Percentiles rank a stretch among this genome's conserved stretches.
Conservation (phyloP, 1,140 invertebrate genomes). For the Drosophila yakuba region DNA sequence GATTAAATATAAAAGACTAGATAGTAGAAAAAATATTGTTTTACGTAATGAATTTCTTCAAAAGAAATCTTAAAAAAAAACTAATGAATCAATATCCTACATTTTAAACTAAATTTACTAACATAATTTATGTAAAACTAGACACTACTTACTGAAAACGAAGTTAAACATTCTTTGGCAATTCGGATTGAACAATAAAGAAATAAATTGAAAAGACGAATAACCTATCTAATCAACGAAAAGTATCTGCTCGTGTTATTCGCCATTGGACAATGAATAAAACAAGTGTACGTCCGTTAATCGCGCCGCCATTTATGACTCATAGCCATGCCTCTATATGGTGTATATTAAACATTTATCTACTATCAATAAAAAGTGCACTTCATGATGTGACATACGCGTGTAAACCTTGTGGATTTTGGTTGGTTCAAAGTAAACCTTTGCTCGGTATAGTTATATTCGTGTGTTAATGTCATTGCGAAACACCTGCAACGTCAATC, state of each 20-base stretch:
- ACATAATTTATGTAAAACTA: too few species aligned
- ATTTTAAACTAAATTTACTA: too few species aligned
- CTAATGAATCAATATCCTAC: too few species aligned
- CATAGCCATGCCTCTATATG: slow-evolving; percentile 16
- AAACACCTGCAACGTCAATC: slow-evolving; percentile 6
- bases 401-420: slow-evolving; percentile 1
- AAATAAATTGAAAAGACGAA: slow-evolving; percentile 4
- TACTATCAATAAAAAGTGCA: slow-evolving; percentile 15
- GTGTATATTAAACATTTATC: slow-evolving; percentile 19
- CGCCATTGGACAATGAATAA: slow-evolving; percentile 9
- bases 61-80: neutral
- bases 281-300: slow-evolving; percentile 22
- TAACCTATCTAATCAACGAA: slow-evolving; percentile 28
- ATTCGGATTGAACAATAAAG: neutral
- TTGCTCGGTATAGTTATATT: neutral
- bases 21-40: neutral
- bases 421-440: neutral
- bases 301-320: slow-evolving; percentile 19
- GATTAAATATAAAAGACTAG: neutral
- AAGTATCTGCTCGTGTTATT: slow-evolving; percentile 26
- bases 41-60: neutral
- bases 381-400: slow-evolving; percentile 20
- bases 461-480: neutral
- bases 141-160: too few species aligned
- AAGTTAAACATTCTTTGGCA: neutral